Evolutionary conservation across 2,113 vertebrate species (phyloP).

Genomic region (Phalacrocorax pelagicus): DNA sequence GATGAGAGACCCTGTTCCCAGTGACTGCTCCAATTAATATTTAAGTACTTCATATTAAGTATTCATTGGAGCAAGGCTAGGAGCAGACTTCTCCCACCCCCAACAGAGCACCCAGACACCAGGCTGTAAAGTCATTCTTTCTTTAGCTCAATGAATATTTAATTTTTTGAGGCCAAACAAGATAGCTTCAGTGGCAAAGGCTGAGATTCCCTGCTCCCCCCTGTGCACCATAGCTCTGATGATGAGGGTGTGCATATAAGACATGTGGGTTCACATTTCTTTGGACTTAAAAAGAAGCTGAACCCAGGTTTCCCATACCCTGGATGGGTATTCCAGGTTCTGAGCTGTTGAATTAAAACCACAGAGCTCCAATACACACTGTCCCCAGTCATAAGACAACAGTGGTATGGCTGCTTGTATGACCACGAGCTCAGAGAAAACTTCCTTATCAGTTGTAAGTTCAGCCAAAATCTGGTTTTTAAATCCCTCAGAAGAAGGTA

Average conservation of each 20-base stretch:
- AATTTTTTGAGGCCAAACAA: constrained; percentile 3
- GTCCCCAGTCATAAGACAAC: not conserved
- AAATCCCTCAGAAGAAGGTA: not conserved
- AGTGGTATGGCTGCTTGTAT: not conserved
- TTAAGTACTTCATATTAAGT: constrained; percentile 44
- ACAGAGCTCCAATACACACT: not conserved
- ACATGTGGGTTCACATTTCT: not conserved
- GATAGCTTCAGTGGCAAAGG: not conserved
- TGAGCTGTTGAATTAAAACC: not conserved
- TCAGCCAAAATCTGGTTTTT: not conserved
- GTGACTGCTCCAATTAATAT: constrained; percentile 35
- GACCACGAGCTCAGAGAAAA: not conserved
- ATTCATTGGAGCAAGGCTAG: constrained; percentile 37
- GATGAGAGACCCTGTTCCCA: constrained; percentile 21
- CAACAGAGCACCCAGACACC: not conserved
- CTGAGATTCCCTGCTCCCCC: not conserved
- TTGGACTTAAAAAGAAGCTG: not conserved
- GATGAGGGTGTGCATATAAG: accelerated
- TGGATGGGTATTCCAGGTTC: not conserved
- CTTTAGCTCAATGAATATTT: constrained; percentile 40
- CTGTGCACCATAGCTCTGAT: not conserved
- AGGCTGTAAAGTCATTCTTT: constrained; percentile 18
- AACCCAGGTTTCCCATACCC: not conserved
- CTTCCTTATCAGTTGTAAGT: not conserved
- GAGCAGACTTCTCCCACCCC: constrained; percentile 21